These are phyloP conservation scores for Tenthredo scrophulariae DNA, from an alignment of 2,888 invertebrate genomes.

Conservation along the genomic window DNA sequence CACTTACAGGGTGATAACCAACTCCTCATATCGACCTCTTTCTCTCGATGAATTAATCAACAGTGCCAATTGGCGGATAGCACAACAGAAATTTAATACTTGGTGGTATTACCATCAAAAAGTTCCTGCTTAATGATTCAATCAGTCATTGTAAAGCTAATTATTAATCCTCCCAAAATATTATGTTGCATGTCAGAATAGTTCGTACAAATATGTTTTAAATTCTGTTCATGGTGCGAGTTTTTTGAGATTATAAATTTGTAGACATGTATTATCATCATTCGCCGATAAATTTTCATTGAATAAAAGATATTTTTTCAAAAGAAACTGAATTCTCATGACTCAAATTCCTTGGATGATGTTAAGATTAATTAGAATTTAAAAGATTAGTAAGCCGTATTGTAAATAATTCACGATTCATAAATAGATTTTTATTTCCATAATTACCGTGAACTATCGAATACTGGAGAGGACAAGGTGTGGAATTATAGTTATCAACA, in stretches of 20 bases:
- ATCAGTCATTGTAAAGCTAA: not conserved
- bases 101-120: slow-evolving; percentile 48
- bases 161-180: not conserved
- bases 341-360: not conserved
- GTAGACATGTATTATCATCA: not conserved
- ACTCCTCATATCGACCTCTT: not conserved
- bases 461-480: not conserved
- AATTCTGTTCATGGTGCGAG: not conserved
- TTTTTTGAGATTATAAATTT: not conserved
- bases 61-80: slow-evolving; percentile 26
- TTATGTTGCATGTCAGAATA: not conserved
- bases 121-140: not conserved
- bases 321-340: not conserved
- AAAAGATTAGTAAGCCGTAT: not conserved
- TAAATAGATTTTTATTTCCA: not conserved
- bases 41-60: slow-evolving; percentile 21
- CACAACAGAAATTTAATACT: slow-evolving; percentile 36
- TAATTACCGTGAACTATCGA: not conserved
- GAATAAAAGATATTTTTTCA: not conserved
- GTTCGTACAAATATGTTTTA: not conserved
- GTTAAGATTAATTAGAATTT: not conserved
- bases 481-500: not conserved
- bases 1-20: slow-evolving; percentile 2
- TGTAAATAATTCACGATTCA: not conserved
- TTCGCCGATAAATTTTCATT: not conserved